phyloP scores from a whole-genome alignment of 1,140 invertebrate species.

The Brachionus paranguensis region DNA sequence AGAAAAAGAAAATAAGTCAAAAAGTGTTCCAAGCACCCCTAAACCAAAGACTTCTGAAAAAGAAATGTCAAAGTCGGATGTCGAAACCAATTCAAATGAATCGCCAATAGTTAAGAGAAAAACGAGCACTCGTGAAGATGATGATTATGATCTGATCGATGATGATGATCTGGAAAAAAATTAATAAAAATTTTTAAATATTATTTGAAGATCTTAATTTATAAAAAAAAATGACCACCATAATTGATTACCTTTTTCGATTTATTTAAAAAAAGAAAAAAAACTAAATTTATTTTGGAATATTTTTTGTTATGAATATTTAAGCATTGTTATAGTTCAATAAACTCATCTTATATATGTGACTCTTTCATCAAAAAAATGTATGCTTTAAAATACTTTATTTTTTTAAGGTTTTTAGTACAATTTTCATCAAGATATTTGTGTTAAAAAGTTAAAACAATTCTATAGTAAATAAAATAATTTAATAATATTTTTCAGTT shows the following conservation, averaged over 20 bases:
- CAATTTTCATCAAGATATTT: not conserved
- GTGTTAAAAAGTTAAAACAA: not conserved
- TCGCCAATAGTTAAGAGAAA: not conserved
- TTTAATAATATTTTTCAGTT: not conserved
- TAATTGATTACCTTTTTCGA: not conserved
- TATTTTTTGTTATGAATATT: not conserved
- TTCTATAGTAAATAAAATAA: not conserved
- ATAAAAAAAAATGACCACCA: not conserved
- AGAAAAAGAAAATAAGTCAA: not conserved
- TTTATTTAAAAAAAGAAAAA: not conserved
- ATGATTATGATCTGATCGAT: not conserved
- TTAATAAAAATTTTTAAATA: not conserved
- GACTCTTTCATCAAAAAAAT: not conserved
- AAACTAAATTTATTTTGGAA: not conserved
- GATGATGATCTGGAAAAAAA: conserved; percentile 7
- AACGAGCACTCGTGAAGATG: conserved; percentile 4
- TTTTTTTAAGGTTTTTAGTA: not conserved
- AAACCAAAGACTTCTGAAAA: not conserved
- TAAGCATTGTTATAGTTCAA: not conserved
- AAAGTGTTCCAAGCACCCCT: not conserved
- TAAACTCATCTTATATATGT: not conserved
- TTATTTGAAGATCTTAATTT: not conserved
- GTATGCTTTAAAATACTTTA: not conserved
- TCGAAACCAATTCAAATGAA: not conserved
- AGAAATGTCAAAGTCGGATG: not conserved